A percentile compares a stretch with the other conserved stretches of the same genome.
Conservation (phyloP, 2,888 invertebrate genomes). For the Isotomurus palustris region DNA sequence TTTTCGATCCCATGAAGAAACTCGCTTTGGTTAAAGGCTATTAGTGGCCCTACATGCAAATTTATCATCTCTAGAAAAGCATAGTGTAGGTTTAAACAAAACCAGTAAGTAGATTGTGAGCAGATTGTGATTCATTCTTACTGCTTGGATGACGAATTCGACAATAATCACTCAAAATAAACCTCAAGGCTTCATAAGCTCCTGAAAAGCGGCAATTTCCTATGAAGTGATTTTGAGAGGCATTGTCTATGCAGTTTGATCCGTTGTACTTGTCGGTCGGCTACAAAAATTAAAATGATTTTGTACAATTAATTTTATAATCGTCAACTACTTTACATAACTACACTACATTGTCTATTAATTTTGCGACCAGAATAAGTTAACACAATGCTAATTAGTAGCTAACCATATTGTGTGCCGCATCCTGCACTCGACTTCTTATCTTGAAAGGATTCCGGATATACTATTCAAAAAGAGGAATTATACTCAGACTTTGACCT, state of each 20-base stretch:
- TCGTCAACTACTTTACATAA: too few species aligned
- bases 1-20: conserved; percentile 3
- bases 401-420: conserved; percentile 21
- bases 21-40: conserved; percentile 15
- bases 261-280: neutral
- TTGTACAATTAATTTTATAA: too few species aligned
- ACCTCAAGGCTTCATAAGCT: conserved; percentile 18
- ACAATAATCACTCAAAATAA: conserved; percentile 7
- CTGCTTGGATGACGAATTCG: neutral
- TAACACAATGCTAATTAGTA: too few species aligned
- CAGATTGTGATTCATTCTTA: neutral
- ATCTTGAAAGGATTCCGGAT: conserved; percentile 20
- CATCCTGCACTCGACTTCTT: conserved; percentile 25
- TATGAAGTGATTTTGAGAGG: conserved; percentile 4
- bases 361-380: too few species aligned
- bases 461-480: conserved; percentile 24
- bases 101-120: too few species aligned
- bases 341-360: too few species aligned
- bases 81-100: too few species aligned
- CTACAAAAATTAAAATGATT: neutral
- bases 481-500: conserved; percentile 21
- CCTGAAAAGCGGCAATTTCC: conserved; percentile 23
- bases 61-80: too few species aligned
- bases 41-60: neutral
- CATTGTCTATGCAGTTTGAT: neutral